Evolutionary conservation across 2,888 invertebrate genomes (phyloP), one percentile per base, ranked within the genome.

Genomic region (Ectemnius continuus): DNA sequence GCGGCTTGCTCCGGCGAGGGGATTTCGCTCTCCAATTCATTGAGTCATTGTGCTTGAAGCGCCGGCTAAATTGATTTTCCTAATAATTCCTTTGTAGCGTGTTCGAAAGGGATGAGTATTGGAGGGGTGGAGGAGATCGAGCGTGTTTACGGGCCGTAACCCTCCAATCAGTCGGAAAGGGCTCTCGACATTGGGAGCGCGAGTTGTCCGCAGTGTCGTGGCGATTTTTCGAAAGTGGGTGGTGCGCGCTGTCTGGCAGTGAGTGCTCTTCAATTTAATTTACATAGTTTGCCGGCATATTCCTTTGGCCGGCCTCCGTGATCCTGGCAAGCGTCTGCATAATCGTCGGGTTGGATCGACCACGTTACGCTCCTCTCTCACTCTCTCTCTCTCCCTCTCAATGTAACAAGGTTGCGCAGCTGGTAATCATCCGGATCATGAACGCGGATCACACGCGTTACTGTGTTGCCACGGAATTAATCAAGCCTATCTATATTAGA

Each of bases 401-500:
- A 68, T 76, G 77, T 75, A 80, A 76, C 83, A 73, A 78, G 79
- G 83, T 83, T 80, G 80, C 81, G 52, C 36, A 75, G 66, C 78
- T 72, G 69, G 80, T 84, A 83, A 83, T 84, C 83, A 80, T 75
- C 61, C 75, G 75, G 78, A 82, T 80, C 77, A 78, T 70, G 14
- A 45, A 58, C 73, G 76, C 61, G 77, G 77, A 78, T 77, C 80
- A 79, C 79, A 71, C 80, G 80, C 83, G 78, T 79, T 83, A 80
- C 80, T 83, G 83, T 80, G 81, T 84, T 80, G 79, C 80, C 80
- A 75, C 82, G 84, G 85, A 87, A 88, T 88, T 86, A 88, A 88
- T 88, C 87, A 87, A 85, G 85, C 85, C 87, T 85, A 87, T 87
- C 86, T 85, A 85, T 88, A 87, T 88, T 87, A 87, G 86, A 87